Evolutionary conservation across 1,140 invertebrate species (phyloP).

Genomic region (Bathynomus jamesi): DNA sequence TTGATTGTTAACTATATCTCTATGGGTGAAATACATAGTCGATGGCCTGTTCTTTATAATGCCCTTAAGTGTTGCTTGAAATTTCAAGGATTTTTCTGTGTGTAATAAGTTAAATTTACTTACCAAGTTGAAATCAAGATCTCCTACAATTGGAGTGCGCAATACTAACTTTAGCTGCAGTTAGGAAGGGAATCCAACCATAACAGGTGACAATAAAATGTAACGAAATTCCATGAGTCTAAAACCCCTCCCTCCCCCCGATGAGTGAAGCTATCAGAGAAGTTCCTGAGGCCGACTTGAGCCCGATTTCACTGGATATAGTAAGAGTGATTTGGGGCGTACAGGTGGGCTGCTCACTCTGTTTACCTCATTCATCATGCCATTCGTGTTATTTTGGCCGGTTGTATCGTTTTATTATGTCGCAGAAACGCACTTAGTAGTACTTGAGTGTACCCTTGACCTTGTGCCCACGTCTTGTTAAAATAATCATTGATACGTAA

Average conservation of each 20-base stretch:
- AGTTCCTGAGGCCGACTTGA: neutral
- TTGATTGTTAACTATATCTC: neutral
- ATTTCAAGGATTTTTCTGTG: neutral
- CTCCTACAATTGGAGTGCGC: neutral
- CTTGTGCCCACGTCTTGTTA: no score
- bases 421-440: no score
- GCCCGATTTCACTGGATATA: neutral
- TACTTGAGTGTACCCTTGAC: no score
- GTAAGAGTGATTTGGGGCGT: neutral
- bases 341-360: neutral
- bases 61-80: neutral
- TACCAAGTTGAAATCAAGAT: neutral
- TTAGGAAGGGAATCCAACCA: neutral
- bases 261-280: neutral
- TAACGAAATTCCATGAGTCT: neutral
- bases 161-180: neutral
- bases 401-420: slow-evolving; percentile 20
- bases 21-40: neutral
- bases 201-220: neutral
- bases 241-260: no score
- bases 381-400: slow-evolving; percentile 5
- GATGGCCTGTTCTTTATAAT: neutral
- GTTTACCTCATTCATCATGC: neutral
- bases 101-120: neutral
- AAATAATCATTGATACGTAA: no score